These are phyloP conservation scores for Crotalus horridus DNA, from an alignment of 2,113 vertebrate species.

Conservation along the genomic window DNA sequence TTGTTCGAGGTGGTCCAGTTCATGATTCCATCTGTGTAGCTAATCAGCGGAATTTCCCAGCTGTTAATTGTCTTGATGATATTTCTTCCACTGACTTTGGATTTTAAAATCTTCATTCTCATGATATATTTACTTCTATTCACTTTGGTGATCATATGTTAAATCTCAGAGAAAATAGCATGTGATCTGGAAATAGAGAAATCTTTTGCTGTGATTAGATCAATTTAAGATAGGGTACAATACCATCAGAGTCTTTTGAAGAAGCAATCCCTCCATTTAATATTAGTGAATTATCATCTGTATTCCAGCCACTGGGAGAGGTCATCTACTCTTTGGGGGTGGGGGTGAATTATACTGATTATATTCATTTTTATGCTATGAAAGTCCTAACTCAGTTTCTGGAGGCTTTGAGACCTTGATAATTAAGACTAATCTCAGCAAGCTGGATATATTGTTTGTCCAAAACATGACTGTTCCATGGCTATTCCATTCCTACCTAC, in stretches of 20 bases:
- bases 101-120: no score
- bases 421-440: background rate
- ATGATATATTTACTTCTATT: background rate
- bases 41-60: no score
- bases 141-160: background rate
- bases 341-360: background rate
- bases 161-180: background rate
- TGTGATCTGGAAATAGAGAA: background rate
- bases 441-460: background rate
- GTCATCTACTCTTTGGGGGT: background rate
- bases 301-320: background rate
- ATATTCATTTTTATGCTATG: background rate
- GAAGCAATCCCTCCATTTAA: background rate
- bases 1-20: no score
- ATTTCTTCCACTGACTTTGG: no score
- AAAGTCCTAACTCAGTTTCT: background rate
- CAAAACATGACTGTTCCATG: background rate
- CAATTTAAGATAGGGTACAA: background rate
- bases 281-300: background rate
- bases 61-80: no score
- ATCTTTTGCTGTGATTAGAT: background rate
- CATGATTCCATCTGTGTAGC: no score
- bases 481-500: background rate
- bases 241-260: background rate
- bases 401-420: background rate